Evolutionary conservation across 2,888 invertebrate species (phyloP), one percentile per base, ranked within the genome.

Genomic region (Leucophenga montana): DNA sequence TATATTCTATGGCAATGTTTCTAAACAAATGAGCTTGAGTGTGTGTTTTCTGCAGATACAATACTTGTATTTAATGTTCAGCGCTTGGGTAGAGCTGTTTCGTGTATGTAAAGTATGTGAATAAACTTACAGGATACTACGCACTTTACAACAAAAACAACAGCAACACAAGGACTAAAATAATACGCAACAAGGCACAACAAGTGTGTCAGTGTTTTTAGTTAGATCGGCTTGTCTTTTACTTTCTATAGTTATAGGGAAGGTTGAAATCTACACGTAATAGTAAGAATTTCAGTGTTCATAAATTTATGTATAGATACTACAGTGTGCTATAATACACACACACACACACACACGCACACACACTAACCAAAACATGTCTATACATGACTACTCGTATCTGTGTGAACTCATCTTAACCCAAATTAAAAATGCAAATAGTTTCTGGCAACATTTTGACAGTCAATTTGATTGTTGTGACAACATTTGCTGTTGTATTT

Each of bases 381-480:
- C 31, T 18, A 18, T 16, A 9, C 61, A 33, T 57, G 3, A 31
- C 14, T 48, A 20, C 31, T 67, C 48, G 54, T 44, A 67, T 66
- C 66, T 66, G 13, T 70, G 66, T 64, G 66, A 44, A 53, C 68
- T 66, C 69, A 72, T 76, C 73, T 75, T 74, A 76, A 68, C 71
- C 74, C 67, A 67, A 75, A 76, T 76, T 73, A 75, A 76, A 83
- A 78, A 77, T 78, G 76, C 72, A 80, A 77, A 78, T 82, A 73
- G 73, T 79, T 73, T 70, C 48, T 70, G 59, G 53, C 68, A 62
- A 61, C 68, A 70, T 71, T 73, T 73, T 73, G 73, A 73, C 82
- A 75, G 69, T 70, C 76, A 73, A 79, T 75, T 78, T 74, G 73
- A 75, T 77, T 68, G 75, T 70, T 71, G 67, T 73, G 69, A 75